These are phyloP conservation scores for Sterrhoptilus dennistouni DNA, from an alignment of 2,113 vertebrate genomes.

Conservation along the genomic window DNA sequence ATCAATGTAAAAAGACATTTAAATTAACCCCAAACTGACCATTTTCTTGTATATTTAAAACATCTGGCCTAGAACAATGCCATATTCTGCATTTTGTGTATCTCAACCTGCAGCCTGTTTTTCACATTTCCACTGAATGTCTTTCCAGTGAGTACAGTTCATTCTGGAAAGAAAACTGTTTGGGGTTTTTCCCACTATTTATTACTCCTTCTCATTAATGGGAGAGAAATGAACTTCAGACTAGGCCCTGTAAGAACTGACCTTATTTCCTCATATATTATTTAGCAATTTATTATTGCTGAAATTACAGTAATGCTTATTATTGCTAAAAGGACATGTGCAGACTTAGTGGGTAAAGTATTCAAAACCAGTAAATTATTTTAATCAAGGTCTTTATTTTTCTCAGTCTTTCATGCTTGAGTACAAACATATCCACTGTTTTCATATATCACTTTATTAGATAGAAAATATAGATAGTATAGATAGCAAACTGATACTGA, in stretches of 20 bases:
- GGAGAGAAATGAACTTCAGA: not conserved
- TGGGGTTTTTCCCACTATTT: not conserved
- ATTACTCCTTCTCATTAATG: not conserved
- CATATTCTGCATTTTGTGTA: not conserved
- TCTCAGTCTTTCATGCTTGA: not conserved
- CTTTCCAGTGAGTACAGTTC: not conserved
- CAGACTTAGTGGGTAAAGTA: not conserved
- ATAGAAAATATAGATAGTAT: too few relatives aligned
- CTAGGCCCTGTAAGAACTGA: not conserved
- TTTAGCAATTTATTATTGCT: not conserved
- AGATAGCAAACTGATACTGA: not conserved
- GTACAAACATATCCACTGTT: not conserved
- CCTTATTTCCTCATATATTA: not conserved
- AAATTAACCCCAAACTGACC: not conserved
- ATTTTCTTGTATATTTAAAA: conserved; percentile 32
- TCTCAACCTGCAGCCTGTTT: not conserved
- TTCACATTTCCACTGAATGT: not conserved
- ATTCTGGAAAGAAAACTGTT: not conserved
- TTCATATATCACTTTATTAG: not conserved
- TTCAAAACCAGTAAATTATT: not conserved
- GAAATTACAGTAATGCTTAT: not conserved
- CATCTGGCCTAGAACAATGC: not conserved
- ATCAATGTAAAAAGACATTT: not conserved
- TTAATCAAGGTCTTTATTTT: not conserved
- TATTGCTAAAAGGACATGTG: not conserved